Evolutionary conservation across 2,888 invertebrate species (phyloP).

Genomic region (Netelia melanura): DNA sequence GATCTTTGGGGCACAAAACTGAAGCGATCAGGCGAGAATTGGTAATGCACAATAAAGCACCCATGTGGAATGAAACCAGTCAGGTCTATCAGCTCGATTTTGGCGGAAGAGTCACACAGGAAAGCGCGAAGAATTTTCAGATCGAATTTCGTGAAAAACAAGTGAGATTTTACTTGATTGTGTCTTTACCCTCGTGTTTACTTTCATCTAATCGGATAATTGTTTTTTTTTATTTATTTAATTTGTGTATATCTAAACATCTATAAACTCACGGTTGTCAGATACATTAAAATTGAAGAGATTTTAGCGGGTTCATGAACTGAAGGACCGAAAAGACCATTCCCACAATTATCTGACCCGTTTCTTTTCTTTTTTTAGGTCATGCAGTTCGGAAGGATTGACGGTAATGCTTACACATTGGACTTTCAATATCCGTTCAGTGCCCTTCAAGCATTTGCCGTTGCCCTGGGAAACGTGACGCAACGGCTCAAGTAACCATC

Average conservation of each 20-base stretch:
- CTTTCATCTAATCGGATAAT: neutral
- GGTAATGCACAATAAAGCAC: constrained; percentile 98
- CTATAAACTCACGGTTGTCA: too few species aligned
- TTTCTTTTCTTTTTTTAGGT: constrained; percentile 88
- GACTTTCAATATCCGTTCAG: constrained; percentile 99
- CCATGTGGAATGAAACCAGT: constrained; percentile 99
- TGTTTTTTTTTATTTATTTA: too few species aligned
- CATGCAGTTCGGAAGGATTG: constrained; percentile 99
- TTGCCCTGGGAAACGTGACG: constrained; percentile 98
- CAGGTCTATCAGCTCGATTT: constrained; percentile 99
- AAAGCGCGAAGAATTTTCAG: constrained; percentile 99
- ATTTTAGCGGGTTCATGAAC: too few species aligned
- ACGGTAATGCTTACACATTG: constrained; percentile 98
- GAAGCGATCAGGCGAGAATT: constrained; percentile 88
- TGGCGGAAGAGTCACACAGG: constrained; percentile 99
- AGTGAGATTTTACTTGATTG: constrained; percentile 86
- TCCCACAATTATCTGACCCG: neutral
- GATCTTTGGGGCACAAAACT: constrained; percentile 77
- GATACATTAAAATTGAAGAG: too few species aligned
- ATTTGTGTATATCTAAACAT: too few species aligned
- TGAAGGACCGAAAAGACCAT: neutral
- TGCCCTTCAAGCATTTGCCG: constrained; percentile 98
- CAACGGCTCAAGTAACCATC: constrained; percentile 94
- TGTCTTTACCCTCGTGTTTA: neutral
- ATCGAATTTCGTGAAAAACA: constrained; percentile 98